These are phyloP conservation scores for Temnothorax unifasciatus DNA, from an alignment of 2,888 invertebrate species.

Conservation along the genomic window DNA sequence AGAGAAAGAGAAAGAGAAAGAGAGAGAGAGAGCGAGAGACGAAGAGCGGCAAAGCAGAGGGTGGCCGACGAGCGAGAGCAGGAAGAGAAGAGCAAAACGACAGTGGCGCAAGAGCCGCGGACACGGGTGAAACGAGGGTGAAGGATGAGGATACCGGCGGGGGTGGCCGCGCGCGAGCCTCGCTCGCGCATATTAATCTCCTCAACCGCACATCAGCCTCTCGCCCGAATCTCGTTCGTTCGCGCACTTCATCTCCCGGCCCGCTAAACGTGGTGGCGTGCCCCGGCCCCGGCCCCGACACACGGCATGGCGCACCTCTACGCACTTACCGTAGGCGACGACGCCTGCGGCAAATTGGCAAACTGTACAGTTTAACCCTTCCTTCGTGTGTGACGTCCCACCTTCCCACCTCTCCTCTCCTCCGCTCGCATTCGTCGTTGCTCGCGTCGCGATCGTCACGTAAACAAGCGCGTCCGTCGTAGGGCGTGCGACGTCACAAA, in stretches of 20 bases:
- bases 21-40: slow-evolving; percentile 30
- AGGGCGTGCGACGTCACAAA: slow-evolving; percentile 33
- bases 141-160: slow-evolving; percentile 65
- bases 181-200: slow-evolving; percentile 85
- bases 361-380: slow-evolving; percentile 73
- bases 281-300: neutral
- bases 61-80: slow-evolving; percentile 33
- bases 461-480: slow-evolving; percentile 58
- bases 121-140: slow-evolving; percentile 69
- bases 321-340: slow-evolving; percentile 66
- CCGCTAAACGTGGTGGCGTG: slow-evolving; percentile 70
- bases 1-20: slow-evolving; percentile 8
- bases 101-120: slow-evolving; percentile 59
- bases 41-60: slow-evolving; percentile 26
- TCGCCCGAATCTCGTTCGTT: slow-evolving; percentile 76
- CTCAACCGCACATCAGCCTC: slow-evolving; percentile 85
- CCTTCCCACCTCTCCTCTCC: slow-evolving; percentile 51
- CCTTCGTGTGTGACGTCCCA: slow-evolving; percentile 30
- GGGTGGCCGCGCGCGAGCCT: slow-evolving; percentile 77
- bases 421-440: slow-evolving; percentile 32
- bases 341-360: slow-evolving; percentile 83
- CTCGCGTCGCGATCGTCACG: slow-evolving; percentile 58
- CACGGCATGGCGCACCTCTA: slow-evolving; percentile 74
- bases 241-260: slow-evolving; percentile 73
- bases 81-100: slow-evolving; percentile 57